Evolutionary conservation across 1,140 invertebrate species (phyloP), one percentile per base, ranked within the genome.

Genomic region (Neodiprion lecontei): DNA sequence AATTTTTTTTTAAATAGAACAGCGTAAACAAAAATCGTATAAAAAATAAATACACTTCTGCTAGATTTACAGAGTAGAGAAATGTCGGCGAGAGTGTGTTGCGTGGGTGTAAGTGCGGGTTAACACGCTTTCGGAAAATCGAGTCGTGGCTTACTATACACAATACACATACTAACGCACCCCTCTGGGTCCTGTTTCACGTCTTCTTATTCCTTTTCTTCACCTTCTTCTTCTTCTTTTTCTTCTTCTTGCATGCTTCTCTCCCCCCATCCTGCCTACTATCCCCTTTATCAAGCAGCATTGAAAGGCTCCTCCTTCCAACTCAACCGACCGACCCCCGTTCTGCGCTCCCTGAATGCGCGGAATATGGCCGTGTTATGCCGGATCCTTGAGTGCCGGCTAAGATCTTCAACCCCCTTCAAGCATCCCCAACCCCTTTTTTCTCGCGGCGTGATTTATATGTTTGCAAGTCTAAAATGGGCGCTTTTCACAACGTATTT

Each of bases 391-490:
- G 53, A 61, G 53, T 61, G 8, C 11, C 53, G 11, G 53, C 53
- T 17, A 61, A 61, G 11, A 61, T 61, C 53, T 40, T 40, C 28
- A 12, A 61, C 11, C 53, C 53, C 28, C 53, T 17, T 61, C n/a
- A 12, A 14, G 5, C 53, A 7, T 12, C 53, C 8, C 53, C 4
- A 5, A 5, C n/a, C 53, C 53, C 53, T 61, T 61, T 61, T 61
- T 61, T 61, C n/a, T 17, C 53, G 11, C n/a, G 4, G n/a, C 3
- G 53, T 61, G 53, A 61, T 61, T 61, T 61, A 61, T 61, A 61
- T 61, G 53, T 61, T 61, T 61, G 53, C 53, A 61, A 61, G 53
- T 7, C 53, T 61, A 61, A 61, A 61, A 61, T 61, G 53, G 53
- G n/a, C 53, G 53, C 53, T 61, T 61, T 61, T 61, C 53, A 61